Percentiles rank a stretch among this genome's conserved stretches.
Conservation (phyloP, 2,888 invertebrate genomes). For the Barypeithes pellucidus region DNA sequence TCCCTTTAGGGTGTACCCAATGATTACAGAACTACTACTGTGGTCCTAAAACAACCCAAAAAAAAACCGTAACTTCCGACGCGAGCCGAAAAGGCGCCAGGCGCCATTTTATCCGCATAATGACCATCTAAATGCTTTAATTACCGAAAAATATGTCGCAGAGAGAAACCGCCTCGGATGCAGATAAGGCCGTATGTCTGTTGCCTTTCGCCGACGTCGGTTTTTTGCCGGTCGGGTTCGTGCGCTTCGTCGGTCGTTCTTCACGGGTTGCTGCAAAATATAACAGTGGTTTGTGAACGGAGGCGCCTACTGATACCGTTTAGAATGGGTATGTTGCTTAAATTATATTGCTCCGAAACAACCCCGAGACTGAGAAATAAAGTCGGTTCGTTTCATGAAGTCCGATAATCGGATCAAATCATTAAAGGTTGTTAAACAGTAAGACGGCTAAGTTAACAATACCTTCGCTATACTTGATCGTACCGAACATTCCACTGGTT, state of each 20-base stretch:
- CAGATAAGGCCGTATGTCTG: constrained; percentile 49
- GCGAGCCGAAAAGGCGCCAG: constrained; percentile 49
- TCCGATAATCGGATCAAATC: no score
- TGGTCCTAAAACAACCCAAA: neutral
- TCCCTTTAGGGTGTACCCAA: no score
- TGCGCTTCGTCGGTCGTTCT: constrained; percentile 47
- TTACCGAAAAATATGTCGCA: constrained; percentile 54
- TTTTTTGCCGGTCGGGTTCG: constrained; percentile 42
- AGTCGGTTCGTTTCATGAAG: no score
- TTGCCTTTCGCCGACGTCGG: constrained; percentile 34
- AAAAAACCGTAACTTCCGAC: neutral
- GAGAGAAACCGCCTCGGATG: constrained; percentile 50
- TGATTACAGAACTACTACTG: no score
- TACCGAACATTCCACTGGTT: no score
- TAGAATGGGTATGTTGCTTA: neutral
- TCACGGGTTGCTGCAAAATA: constrained; percentile 55
- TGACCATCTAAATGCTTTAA: constrained; percentile 50
- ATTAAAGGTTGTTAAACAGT: no score
- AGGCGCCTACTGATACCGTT: constrained; percentile 28
- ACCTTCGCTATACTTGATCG: no score
- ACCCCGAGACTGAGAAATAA: no score
- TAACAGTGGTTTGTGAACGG: constrained; percentile 46
- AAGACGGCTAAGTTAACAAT: no score
- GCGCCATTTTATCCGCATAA: constrained; percentile 54
- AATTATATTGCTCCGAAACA: neutral